Conservation (phyloP, 2,888 invertebrate species). For the Conops quadrifasciatus region DNA sequence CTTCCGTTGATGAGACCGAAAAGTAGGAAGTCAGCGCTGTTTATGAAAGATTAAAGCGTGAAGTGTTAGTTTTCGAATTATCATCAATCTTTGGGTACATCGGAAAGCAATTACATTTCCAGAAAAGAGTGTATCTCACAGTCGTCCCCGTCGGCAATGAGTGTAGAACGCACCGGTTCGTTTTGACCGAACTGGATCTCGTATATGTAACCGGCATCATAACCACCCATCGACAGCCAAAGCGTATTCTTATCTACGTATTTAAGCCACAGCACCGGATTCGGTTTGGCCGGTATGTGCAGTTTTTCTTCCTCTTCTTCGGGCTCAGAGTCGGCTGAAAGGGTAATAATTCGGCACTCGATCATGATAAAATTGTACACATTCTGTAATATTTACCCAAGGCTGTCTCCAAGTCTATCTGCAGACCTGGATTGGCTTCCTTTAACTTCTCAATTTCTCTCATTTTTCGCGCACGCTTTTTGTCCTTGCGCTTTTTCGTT, state of each 20-base stretch:
- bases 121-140: conserved; percentile 69
- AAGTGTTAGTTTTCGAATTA: not conserved
- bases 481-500: conserved; percentile 67
- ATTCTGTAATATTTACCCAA: conserved; percentile 67
- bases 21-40: conserved; percentile 68
- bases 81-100: not conserved
- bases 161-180: conserved; percentile 65
- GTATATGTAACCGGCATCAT: conserved; percentile 75
- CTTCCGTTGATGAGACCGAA: conserved; percentile 72
- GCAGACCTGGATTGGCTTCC: conserved; percentile 69
- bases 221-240: conserved; percentile 73
- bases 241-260: conserved; percentile 68
- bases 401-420: conserved; percentile 70
- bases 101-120: conserved; percentile 65
- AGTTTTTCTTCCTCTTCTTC: conserved; percentile 68
- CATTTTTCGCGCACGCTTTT: conserved; percentile 67
- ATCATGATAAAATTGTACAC: not conserved
- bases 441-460: conserved; percentile 70
- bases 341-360: not conserved
- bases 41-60: too few relatives aligned
- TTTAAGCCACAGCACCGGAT: conserved; percentile 69
- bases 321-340: conserved; percentile 68
- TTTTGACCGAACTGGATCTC: conserved; percentile 67
- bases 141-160: conserved; percentile 68
- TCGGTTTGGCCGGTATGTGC: conserved; percentile 69